Base-by-base conservation (phyloP, 37 sponge, comb jelly and placozoan genomes). In the Crambe crambe region DNA sequence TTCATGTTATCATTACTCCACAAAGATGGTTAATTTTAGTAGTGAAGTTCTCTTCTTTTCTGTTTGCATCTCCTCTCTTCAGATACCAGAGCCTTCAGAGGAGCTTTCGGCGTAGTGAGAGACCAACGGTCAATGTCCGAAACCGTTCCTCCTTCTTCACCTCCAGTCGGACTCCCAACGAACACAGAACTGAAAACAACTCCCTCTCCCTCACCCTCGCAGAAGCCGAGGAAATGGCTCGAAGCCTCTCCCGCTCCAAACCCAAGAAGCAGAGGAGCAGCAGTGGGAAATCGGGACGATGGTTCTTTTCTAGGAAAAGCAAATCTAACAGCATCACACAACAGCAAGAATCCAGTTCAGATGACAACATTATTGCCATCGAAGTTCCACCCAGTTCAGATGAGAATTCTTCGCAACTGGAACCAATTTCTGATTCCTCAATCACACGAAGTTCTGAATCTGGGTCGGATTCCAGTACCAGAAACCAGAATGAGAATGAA, bases 11-110 rank as follows among this genome's bases (percentile, higher is more conserved):
- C n/a, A n/a, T n/a, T n/a, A n/a, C n/a, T n/a, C n/a, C n/a, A n/a
- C n/a, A n/a, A n/a, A n/a, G n/a, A n/a, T n/a, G n/a, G n/a, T n/a
- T n/a, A n/a, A n/a, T n/a, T n/a, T n/a, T n/a, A n/a, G n/a, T n/a
- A n/a, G n/a, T n/a, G n/a, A n/a, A n/a, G n/a, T n/a, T n/a, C n/a
- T n/a, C n/a, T n/a, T n/a, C n/a, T n/a, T n/a, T n/a, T n/a, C n/a
- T n/a, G n/a, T n/a, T n/a, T n/a, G n/a, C n/a, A n/a, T 65, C 31
- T 65, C 31, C 32, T 65, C 66, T 30, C 10, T 30, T 12, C 61
- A 84, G 85, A 34, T 87, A 87, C 37, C 77, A 75, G 40, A 81
- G 82, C 41, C 61, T 87, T 5, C 77, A 87, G 1, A 58, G 88
- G 0, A 87, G 88, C 37, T 87, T 87, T 32, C 59, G 82, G 0